Evolutionary conservation across 2,113 vertebrate genomes (phyloP).

Genomic region (Macquaria ambigua): DNA sequence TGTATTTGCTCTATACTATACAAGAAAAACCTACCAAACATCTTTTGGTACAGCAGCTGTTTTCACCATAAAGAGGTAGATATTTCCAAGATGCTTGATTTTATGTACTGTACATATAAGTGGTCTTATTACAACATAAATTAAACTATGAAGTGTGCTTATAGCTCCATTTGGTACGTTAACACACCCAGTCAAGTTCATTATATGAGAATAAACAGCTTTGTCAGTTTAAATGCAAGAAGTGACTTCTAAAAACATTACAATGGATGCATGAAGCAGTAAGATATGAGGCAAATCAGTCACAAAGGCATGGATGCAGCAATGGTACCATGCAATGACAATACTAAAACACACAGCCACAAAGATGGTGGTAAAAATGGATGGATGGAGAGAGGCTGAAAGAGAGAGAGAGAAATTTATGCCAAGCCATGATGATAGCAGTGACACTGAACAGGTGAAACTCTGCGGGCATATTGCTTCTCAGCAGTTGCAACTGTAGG

Average conservation of each 20-base stretch:
- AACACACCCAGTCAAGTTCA: slow-evolving; percentile 22
- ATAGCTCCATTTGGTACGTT: slow-evolving; percentile 7
- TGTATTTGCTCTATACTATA: background rate
- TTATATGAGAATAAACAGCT: slow-evolving; percentile 19
- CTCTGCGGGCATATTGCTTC: slow-evolving; percentile 64
- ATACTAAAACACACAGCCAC: slow-evolving; percentile 76
- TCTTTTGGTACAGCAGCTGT: background rate
- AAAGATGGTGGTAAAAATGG: slow-evolving; percentile 71
- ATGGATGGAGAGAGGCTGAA: slow-evolving; percentile 80
- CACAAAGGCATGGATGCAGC: slow-evolving; percentile 69
- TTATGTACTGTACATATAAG: background rate
- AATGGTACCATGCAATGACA: slow-evolving; percentile 74
- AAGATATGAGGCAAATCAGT: slow-evolving; percentile 58
- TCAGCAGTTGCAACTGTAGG: slow-evolving; percentile 64
- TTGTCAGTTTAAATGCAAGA: slow-evolving; percentile 41
- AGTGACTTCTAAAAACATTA: slow-evolving; percentile 19
- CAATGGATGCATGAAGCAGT: slow-evolving; percentile 66
- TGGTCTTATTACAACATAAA: background rate
- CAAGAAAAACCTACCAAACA: background rate
- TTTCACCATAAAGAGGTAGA: background rate
- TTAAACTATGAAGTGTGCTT: background rate
- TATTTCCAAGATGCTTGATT: background rate
- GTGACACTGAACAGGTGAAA: slow-evolving; percentile 71
- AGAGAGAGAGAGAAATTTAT: slow-evolving; percentile 79
- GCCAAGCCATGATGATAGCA: slow-evolving; percentile 76